phyloP scores from a whole-genome alignment of 2,888 invertebrate species.

The Nasonovia ribisnigri region DNA sequence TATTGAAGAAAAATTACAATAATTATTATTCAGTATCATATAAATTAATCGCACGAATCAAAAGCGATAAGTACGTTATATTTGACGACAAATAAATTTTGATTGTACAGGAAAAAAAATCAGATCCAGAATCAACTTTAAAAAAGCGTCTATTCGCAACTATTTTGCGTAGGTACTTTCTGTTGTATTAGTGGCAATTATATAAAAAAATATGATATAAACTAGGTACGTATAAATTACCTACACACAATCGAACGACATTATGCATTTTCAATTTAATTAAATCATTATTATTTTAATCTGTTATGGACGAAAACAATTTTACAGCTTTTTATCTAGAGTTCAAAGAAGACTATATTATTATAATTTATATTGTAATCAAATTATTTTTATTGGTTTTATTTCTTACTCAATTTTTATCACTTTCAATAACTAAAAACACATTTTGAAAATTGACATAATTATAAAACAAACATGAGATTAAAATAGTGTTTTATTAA shows the following conservation, averaged over 20 bases:
- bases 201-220: not conserved
- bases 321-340: conserved; percentile 16
- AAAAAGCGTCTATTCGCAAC: not conserved
- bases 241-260: not conserved
- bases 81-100: not conserved
- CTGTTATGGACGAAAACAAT: not conserved
- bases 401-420: not conserved
- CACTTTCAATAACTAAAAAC: not conserved
- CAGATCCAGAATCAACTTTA: not conserved
- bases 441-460: not conserved
- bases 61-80: not conserved
- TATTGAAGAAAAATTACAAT: not conserved
- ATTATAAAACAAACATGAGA: not conserved
- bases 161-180: not conserved
- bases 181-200: not conserved
- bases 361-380: not conserved
- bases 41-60: not conserved
- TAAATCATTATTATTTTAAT: not conserved
- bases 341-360: not conserved
- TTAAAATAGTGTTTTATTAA: not conserved
- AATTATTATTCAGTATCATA: not conserved
- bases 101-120: not conserved
- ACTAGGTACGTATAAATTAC: not conserved
- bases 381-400: conserved; percentile 8
- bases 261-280: not conserved